These are phyloP conservation scores for Lucilia cuprina DNA, from an alignment of 1,140 invertebrate genomes.

Conservation along the genomic window DNA sequence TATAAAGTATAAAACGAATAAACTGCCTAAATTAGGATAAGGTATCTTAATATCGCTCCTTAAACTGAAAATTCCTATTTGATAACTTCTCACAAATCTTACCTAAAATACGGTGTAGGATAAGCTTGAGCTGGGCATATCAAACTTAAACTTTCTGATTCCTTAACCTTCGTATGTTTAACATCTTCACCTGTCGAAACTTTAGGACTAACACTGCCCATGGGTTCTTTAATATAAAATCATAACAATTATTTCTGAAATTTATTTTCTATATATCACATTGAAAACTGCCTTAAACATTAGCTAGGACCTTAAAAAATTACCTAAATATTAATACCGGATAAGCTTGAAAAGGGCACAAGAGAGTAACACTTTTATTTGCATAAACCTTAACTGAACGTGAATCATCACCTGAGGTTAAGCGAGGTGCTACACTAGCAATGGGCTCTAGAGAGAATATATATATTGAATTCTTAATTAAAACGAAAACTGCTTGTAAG, in stretches of 20 bases:
- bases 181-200: constrained; percentile 55
- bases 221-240: constrained; percentile 40
- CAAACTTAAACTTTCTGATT: constrained; percentile 65
- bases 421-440: constrained; percentile 68
- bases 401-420: constrained; percentile 64
- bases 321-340: constrained; percentile 74
- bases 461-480: neutral
- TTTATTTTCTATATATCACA: neutral
- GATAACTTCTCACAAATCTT: constrained; percentile 44
- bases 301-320: constrained; percentile 38
- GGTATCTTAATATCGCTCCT: neutral
- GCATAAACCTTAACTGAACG: constrained; percentile 63
- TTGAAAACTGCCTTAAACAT: constrained; percentile 44
- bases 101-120: constrained; percentile 71
- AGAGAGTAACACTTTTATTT: constrained; percentile 64
- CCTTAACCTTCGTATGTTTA: constrained; percentile 50
- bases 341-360: constrained; percentile 74
- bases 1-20: neutral
- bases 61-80: too few relatives aligned
- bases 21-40: neutral
- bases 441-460: constrained; percentile 65
- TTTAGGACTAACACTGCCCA: constrained; percentile 60
- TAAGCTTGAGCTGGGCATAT: constrained; percentile 73
- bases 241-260: neutral
- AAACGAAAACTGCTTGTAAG: neutral